Evolutionary conservation across 2,797 vertebrate species (phyloP).

Genomic region (Hyperoplus lanceolatus): DNA sequence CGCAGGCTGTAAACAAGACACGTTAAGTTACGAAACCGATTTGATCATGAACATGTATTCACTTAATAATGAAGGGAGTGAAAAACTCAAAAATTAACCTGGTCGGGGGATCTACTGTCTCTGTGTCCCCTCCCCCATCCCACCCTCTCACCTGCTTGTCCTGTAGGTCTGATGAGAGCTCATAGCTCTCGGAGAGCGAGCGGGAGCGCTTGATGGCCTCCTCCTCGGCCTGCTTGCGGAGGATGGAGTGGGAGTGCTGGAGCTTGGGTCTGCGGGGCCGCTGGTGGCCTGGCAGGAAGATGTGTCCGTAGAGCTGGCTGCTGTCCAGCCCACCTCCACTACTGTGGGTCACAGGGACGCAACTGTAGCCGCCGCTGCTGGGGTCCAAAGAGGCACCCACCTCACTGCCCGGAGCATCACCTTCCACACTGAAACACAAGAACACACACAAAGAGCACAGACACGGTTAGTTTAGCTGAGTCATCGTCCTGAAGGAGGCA

Average conservation of each 20-base stretch:
- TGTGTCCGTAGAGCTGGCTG: constrained; percentile 88
- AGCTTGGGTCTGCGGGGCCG: constrained; percentile 91
- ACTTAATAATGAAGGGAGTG: not conserved
- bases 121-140: constrained; percentile 33
- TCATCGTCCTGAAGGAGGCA: constrained; percentile 35
- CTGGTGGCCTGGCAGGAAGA: constrained; percentile 87
- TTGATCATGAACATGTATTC: not conserved
- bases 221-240: constrained; percentile 97
- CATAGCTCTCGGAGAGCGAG: constrained; percentile 98
- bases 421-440: constrained; percentile 90
- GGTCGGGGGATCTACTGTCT: not conserved
- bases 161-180: constrained; percentile 98
- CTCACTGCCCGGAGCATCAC: constrained; percentile 91
- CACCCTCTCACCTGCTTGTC: constrained; percentile 92
- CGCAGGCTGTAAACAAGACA: not conserved
- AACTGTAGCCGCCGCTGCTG: constrained; percentile 70
- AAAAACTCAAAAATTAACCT: not conserved
- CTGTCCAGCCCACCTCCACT: constrained; percentile 83
- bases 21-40: not conserved
- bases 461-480: constrained; percentile 38
- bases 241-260: constrained; percentile 95
- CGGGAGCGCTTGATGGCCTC: constrained; percentile 97
- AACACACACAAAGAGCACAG: constrained; percentile 35
- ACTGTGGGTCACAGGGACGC: constrained; percentile 74
- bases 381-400: constrained; percentile 90